Evolutionary conservation across 2,113 vertebrate genomes (phyloP).

Genomic region (western clawed frog (Xenopus tropicalis)): UCB_Xtro_10.0 CM004445.2:54621501-54622000

Average conservation of each 20-base stretch:
- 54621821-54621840: slow-evolving; percentile 3
- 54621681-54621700: slow-evolving; percentile 2
- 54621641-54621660: slow-evolving; percentile 15
- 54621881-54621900: slow-evolving; percentile 1
- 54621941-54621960: slow-evolving; percentile 30
- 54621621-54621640: background rate
- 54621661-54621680: background rate
- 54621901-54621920: background rate
- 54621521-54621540: too few relatives aligned
- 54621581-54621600: too few relatives aligned
- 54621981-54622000: slow-evolving; percentile 6
- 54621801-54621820: slow-evolving; percentile 12
- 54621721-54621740: background rate
- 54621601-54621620: background rate
- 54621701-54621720: slow-evolving; percentile 2
- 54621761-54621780: slow-evolving; percentile 42
- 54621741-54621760: slow-evolving; percentile 23
- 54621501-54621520: too few relatives aligned
- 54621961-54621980: slow-evolving; percentile 27
- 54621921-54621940: slow-evolving; percentile 11
- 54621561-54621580: too few relatives aligned
- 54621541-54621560: too few relatives aligned
- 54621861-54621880: slow-evolving; percentile 16
- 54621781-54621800: slow-evolving; percentile 16
- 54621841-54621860: slow-evolving; percentile 22